A percentile compares a stretch with the other conserved stretches of the same genome.
Evolutionary conservation across 2,113 vertebrate genomes (phyloP).

Genomic region (rabbit (Oryctolagus cuniculus)): DNA sequence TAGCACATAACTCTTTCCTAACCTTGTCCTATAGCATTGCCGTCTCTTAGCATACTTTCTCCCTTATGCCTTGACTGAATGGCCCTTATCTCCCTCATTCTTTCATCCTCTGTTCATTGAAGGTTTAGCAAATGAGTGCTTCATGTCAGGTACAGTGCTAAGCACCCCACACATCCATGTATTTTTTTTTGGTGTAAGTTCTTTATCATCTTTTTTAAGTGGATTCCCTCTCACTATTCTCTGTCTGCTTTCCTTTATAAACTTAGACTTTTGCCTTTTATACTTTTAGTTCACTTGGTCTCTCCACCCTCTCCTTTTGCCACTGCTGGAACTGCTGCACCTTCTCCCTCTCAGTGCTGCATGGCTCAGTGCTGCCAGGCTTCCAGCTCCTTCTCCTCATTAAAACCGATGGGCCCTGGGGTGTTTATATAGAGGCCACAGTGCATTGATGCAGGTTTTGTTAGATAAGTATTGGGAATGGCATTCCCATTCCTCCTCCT

Average conservation of each 20-base stretch:
- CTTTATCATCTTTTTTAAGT: slow-evolving; percentile 14
- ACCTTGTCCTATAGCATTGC: not conserved
- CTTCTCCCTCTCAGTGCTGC: not conserved
- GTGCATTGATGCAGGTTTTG: not conserved
- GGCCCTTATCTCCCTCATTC: not conserved
- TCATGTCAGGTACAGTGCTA: not conserved
- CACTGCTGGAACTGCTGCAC: not conserved
- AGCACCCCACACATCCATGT: not conserved
- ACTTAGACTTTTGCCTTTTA: slow-evolving; percentile 31
- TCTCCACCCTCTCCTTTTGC: not conserved
- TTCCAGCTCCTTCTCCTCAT: not conserved
- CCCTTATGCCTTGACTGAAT: not conserved
- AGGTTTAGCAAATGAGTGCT: not conserved
- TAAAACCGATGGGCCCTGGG: not conserved
- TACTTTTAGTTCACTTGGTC: not conserved
- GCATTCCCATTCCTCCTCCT: not conserved
- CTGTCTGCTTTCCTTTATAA: slow-evolving; percentile 31
- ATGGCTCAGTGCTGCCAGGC: not conserved
- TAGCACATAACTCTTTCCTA: not conserved
- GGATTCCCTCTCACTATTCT: not conserved
- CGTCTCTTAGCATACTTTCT: not conserved
- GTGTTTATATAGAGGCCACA: not conserved
- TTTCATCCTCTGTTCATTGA: not conserved
- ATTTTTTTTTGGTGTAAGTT: not conserved
- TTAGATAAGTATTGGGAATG: not conserved